These are phyloP conservation scores for Ichneumoninae sp. DNA, from an alignment of 2,888 invertebrate species.

Conservation along the genomic window DNA sequence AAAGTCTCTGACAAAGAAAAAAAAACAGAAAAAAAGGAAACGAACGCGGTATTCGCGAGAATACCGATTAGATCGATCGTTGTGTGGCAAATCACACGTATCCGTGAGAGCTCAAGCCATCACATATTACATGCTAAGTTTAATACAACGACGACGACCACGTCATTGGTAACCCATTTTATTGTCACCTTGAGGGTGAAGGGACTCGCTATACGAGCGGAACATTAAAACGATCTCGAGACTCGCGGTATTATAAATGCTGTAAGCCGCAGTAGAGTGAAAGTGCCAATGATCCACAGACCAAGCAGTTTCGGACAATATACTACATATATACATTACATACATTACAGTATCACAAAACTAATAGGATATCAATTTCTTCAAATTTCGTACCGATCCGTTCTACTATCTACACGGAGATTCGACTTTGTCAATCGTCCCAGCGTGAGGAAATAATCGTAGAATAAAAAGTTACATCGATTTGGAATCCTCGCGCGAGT, in stretches of 20 bases:
- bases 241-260: constrained; percentile 50
- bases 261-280: constrained; percentile 56
- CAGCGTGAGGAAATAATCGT: background rate
- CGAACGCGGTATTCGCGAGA: constrained; percentile 50
- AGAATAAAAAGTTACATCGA: background rate
- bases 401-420: no score
- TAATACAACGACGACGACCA: constrained; percentile 53
- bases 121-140: constrained; percentile 36
- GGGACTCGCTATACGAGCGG: constrained; percentile 65
- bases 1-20: constrained; percentile 3
- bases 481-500: background rate
- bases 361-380: background rate
- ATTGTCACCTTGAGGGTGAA: constrained; percentile 73
- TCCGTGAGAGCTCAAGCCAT: constrained; percentile 43
- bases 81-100: constrained; percentile 41
- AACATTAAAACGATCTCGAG: constrained; percentile 64
- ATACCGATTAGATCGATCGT: constrained; percentile 51
- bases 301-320: constrained; percentile 24
- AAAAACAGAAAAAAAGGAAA: constrained; percentile 22
- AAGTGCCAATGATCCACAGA: constrained; percentile 60
- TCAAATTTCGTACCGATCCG: no score
- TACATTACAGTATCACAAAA: no score
- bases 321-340: background rate
- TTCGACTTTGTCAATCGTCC: background rate
- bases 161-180: constrained; percentile 72